Evolutionary conservation across 2,113 vertebrate species (phyloP), one percentile per base, ranked within the genome.

Genomic region (Caretta caretta): DNA sequence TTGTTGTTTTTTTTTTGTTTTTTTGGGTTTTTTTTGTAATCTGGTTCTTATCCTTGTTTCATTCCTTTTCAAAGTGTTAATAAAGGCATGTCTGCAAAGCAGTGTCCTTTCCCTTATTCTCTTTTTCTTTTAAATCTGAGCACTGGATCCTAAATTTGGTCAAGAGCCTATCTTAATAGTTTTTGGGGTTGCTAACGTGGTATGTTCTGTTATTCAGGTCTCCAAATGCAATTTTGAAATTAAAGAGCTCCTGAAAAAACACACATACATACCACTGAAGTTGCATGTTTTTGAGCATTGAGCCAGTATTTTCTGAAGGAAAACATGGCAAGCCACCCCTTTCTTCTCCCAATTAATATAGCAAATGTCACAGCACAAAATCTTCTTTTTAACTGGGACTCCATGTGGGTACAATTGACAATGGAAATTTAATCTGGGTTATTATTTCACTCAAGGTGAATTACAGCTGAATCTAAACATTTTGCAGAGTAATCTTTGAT

Each of bases 211-310:
- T 97, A 95, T 90, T 97, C 92, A 95, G 94, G 96, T 97, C 94
- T 97, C 94, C 95, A 98, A 97, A 98, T 97, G 94, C 85, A 95
- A 96, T 98, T 96, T 96, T 95, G 94, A 97, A 97, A 96, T 93
- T 86, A 93, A 97, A 95, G 89, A 92, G 50, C 94, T 97, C 9
- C 94, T 78, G 92, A 95, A 88, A 89, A 90, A 90, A 95, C 14
- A 78, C 62, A 65, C 57, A 62, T 12, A n/a, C 27, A 29, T 24
- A 89, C 24, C n/a, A 94, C 83, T 81, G 86, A 93, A 89, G 53
- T 93, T 69, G 84, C 83, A 84, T 92, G 91, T 91, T 95, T 98
- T 89, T 80, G 76, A 97, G 80, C 94, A 80, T 83, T 12, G 84
- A 90, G 93, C 86, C 89, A 96, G 27, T 88, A 80, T 93, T 98